Base-by-base conservation (phyloP, 2,888 invertebrate genomes). In the Dendrolimus houi region DNA sequence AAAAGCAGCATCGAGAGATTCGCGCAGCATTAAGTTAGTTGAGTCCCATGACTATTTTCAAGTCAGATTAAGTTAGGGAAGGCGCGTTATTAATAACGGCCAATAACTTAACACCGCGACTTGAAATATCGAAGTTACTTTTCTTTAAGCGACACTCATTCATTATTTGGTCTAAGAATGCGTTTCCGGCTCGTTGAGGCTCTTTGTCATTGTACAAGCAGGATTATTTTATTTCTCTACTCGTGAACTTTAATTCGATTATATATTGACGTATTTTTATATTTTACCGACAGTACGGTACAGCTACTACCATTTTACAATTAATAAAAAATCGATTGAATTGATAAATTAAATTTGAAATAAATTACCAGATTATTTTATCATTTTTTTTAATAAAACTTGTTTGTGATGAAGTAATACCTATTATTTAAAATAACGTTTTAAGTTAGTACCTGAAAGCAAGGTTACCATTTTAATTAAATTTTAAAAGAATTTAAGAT, bases 61-160 rank as follows among this genome's bases (percentile, higher is more conserved):
- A 89, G 87, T 86, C 87, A 84, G 89, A 89, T 89, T 88, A 89
- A 85, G 84, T 87, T 84, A 85, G 81, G 83, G 85, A 86, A 86
- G 84, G 79, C 79, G 75, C 75, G 76, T 88, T 89, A 87, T 88
- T 88, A 88, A 89, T 88, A 89, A 85, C 85, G 75, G 77, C 83
- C 88, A 87, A 89, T 89, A 89, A 87, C 79, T 89, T 86, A 87
- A 79, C 29, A 29, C 77, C 71, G 73, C 70, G 69, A 77, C 80
- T 86, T 88, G 87, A 88, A 87, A 87, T 88, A 89, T 89, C 84
- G 86, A 78, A 84, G 81, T 83, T 81, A 85, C 83, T 87, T 87
- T 87, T 83, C 85, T 87, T 85, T 87, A 87, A 88, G 85, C 79
- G 86, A 87, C 83, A 78, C 74, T 77, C 77, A 81, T 89, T 82